Conservation (phyloP, 2,888 invertebrate genomes). For the Mactromeris polynyma region DNA sequence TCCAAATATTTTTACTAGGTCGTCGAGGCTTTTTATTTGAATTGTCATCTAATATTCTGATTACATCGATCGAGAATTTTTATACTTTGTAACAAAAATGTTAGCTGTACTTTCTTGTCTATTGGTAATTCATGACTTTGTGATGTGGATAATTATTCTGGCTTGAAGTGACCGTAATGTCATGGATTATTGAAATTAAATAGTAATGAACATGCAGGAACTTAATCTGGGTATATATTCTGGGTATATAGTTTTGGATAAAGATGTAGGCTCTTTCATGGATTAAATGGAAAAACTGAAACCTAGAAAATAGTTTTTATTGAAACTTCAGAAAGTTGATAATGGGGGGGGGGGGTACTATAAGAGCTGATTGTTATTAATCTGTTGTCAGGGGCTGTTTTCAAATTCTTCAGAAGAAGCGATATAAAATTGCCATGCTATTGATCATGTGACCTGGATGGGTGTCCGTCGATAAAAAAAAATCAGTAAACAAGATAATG, state of each 20-base stretch:
- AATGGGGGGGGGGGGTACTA: background rate
- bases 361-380: background rate
- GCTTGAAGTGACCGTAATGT: background rate
- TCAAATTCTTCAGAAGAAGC: background rate
- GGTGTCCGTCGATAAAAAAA: background rate
- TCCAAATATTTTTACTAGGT: constrained; percentile 5
- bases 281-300: background rate
- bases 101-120: background rate
- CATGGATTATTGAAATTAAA: background rate
- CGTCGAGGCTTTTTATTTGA: background rate
- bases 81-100: background rate
- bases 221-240: background rate
- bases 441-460: background rate
- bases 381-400: background rate
- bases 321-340: too few species aligned
- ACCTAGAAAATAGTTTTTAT: too few species aligned
- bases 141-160: background rate
- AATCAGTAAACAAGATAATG: background rate
- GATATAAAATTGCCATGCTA: background rate
- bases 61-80: background rate
- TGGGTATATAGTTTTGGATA: background rate
- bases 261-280: background rate
- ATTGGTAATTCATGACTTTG: background rate
- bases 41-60: background rate
- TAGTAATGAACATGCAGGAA: background rate